Conservation (phyloP, 2,113 vertebrate species). For the Hoplias malabaricus region DNA sequence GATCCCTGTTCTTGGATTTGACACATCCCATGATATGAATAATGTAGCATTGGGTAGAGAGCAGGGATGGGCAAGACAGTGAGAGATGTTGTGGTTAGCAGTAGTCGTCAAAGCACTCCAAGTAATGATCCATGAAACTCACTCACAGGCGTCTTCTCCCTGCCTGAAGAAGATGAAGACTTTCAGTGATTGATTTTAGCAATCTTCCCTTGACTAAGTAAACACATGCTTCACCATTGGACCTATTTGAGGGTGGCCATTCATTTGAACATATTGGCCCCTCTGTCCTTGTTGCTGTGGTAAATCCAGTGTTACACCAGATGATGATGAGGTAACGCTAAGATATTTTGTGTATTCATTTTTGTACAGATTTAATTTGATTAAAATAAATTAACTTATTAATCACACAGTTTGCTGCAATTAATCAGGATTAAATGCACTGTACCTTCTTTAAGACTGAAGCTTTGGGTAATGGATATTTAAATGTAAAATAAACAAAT, state of each 20-base stretch:
- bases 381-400: no score
- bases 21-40: conserved; percentile 87
- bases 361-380: no score
- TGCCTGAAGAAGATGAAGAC: conserved; percentile 45
- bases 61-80: neutral
- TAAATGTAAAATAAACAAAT: no score
- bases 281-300: neutral
- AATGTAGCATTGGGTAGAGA: conserved; percentile 57
- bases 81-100: conserved; percentile 60
- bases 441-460: no score
- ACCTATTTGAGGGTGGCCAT: neutral
- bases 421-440: no score
- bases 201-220: conserved; percentile 18
- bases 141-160: conserved; percentile 37
- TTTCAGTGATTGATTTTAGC: conserved; percentile 53
- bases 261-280: conserved; percentile 30
- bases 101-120: neutral
- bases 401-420: no score
- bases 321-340: neutral
- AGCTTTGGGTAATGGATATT: no score
- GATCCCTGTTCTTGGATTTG: conserved; percentile 86
- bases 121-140: conserved; percentile 25
- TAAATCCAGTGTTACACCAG: neutral
- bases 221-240: conserved; percentile 41
- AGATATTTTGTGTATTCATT: neutral